Conservation (phyloP, 2,888 invertebrate species). For the Chloromyia formosa region DNA sequence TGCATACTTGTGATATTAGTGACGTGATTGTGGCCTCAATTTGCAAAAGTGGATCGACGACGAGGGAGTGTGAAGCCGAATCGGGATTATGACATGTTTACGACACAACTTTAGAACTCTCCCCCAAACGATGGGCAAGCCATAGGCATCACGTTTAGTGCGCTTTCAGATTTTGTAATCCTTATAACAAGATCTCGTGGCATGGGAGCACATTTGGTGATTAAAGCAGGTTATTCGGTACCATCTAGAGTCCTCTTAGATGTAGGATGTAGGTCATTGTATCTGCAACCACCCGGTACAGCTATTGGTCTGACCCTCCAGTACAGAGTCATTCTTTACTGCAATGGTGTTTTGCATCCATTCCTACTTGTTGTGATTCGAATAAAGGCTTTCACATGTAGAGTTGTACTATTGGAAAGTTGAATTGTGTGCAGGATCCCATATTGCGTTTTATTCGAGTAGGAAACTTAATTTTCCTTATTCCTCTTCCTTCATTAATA, state of each 20-base stretch:
- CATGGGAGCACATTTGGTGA: background rate
- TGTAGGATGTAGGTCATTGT: slow-evolving; percentile 41
- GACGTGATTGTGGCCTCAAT: slow-evolving; percentile 41
- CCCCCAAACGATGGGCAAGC: background rate
- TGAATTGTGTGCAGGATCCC: too few relatives aligned
- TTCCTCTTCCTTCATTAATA: too few relatives aligned
- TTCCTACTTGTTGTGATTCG: too few relatives aligned
- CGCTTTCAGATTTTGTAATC: background rate
- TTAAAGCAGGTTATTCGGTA: background rate
- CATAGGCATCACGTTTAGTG: background rate
- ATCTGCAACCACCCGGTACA: background rate
- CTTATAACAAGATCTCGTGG: background rate
- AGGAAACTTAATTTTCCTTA: too few relatives aligned
- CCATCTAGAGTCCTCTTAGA: slow-evolving; percentile 9
- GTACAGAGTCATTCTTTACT: slow-evolving; percentile 19
- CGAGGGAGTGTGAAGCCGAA: background rate
- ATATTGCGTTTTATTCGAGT: too few relatives aligned
- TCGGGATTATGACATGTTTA: slow-evolving; percentile 18
- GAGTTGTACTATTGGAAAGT: too few relatives aligned
- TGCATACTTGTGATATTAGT: slow-evolving; percentile 5
- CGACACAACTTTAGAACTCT: slow-evolving; percentile 6
- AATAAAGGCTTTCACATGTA: too few relatives aligned
- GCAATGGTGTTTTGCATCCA: slow-evolving; percentile 3
- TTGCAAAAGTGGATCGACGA: slow-evolving; percentile 16
- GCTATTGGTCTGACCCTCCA: background rate